phyloP scores from a whole-genome alignment of 2,888 invertebrate species.

The Nesidiocoris tenuis region DNA sequence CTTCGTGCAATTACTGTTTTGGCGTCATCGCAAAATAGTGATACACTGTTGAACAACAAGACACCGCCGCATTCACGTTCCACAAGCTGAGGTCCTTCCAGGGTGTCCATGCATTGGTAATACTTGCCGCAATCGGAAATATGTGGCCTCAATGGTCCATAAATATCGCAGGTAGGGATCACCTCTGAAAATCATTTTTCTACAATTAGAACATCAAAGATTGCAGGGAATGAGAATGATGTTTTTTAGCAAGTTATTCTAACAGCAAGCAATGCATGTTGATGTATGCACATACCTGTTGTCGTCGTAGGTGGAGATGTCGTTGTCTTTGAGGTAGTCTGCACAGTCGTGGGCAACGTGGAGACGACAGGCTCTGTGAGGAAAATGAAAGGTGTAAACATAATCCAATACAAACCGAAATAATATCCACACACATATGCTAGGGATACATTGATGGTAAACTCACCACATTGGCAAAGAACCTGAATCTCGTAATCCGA shows the following conservation, averaged over 20 bases:
- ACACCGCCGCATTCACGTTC: conserved; percentile 66
- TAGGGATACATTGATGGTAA: too few species aligned
- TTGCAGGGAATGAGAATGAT: not conserved
- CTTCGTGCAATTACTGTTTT: conserved; percentile 60
- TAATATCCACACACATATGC: too few species aligned
- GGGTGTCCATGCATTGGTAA: conserved; percentile 62
- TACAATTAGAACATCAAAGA: not conserved
- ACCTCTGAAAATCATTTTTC: not conserved
- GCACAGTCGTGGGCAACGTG: conserved; percentile 23
- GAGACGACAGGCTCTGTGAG: conserved; percentile 19
- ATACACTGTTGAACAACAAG: conserved; percentile 67
- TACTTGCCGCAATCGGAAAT: conserved; percentile 67
- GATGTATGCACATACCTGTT: too few species aligned
- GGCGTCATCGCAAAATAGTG: conserved; percentile 68
- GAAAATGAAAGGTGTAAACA: not conserved
- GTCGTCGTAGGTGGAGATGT: conserved; percentile 6
- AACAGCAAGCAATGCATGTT: not conserved
- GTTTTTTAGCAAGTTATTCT: not conserved
- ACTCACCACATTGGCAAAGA: conserved; percentile 63
- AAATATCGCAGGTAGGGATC: conserved; percentile 55
- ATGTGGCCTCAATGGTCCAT: conserved; percentile 62
- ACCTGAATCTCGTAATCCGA: conserved; percentile 82
- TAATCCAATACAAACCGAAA: too few species aligned
- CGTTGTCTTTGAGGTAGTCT: conserved; percentile 24
- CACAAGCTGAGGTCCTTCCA: conserved; percentile 58